Evolutionary conservation across 2,888 invertebrate species (phyloP), one percentile per base, ranked within the genome.

Genomic region (Diogma glabrata): DNA sequence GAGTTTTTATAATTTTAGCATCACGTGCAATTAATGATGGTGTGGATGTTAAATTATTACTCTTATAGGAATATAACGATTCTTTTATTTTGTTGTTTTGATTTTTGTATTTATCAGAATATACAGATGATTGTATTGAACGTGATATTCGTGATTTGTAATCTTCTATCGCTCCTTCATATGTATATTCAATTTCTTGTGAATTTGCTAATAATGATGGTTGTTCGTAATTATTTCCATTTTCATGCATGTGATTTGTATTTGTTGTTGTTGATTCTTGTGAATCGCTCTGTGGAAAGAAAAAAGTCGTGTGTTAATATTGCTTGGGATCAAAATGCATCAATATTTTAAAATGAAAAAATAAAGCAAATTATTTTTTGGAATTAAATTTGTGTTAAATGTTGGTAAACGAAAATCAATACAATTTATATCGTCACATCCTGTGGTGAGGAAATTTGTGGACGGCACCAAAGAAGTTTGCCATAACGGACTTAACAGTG

Each of bases 141-240:
- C 76, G 74, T 33, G 79, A 78, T 60, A 82, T 86, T 58, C 87
- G 76, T 49, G 86, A 84, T 60, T 88, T 84, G 69, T 90, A 90
- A 59, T 86, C 84, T 64, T 89, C 84, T 59, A 89, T 89, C 60
- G 89, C 88, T 60, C 87, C 83, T 68, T 90, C 89, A 66, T 88
- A 90, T 0, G 88, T 88, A 67, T 88, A 89, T n/a, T n/a, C n/a
- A n/a, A n/a, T n/a, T 66, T 88, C 87, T 61, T 85, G 79, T 26
- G 79, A 79, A 67, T 82, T 79, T 58, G 78, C 79, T 51, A 79
- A 81, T 60, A 79, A 82, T 56, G 78, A 79, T 58, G 78, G 78
- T 30, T 81, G 80, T 62, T 82, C 82, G 70, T 82, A 82, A 55
- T 66, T 65, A 58, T 68, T 67, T 45, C 66, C 62, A 24, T 57